Evolutionary conservation across 2,113 vertebrate genomes (phyloP).

Genomic region (Hypomesus transpacificus): DNA sequence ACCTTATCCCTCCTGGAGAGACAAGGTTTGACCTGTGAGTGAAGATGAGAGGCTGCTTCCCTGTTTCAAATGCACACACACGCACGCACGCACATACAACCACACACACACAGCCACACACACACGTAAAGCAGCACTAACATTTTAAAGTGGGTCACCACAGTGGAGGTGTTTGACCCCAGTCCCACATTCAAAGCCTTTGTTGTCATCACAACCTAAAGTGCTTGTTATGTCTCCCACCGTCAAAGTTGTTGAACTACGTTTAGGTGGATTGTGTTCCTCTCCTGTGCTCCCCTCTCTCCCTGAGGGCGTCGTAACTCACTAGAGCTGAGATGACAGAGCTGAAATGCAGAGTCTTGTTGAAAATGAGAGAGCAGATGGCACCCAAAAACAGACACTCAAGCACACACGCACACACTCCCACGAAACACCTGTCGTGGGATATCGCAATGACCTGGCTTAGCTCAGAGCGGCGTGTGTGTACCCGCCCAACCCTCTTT

Average conservation of each 20-base stretch:
- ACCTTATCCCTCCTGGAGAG: too few species aligned
- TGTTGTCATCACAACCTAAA: not conserved
- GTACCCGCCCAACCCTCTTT: too few species aligned
- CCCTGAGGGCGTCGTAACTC: conserved; percentile 44
- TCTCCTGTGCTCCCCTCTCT: conserved; percentile 22
- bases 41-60: too few species aligned
- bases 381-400: not conserved
- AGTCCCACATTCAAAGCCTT: conserved; percentile 14
- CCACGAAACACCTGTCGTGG: too few species aligned
- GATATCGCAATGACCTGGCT: too few species aligned
- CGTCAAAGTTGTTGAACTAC: not conserved
- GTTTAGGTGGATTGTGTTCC: conserved; percentile 14
- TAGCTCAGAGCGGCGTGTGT: too few species aligned
- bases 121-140: not conserved
- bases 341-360: conserved; percentile 11
- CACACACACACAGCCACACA: not conserved
- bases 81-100: too few species aligned
- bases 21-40: too few species aligned
- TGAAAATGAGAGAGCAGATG: conserved; percentile 43
- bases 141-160: not conserved
- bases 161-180: not conserved
- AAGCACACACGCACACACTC: not conserved
- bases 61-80: too few species aligned
- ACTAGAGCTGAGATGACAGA: conserved; percentile 37
- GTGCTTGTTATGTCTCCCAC: not conserved